Base-by-base conservation (phyloP, 2,888 invertebrate species). In the Nomada hirtipes region DNA sequence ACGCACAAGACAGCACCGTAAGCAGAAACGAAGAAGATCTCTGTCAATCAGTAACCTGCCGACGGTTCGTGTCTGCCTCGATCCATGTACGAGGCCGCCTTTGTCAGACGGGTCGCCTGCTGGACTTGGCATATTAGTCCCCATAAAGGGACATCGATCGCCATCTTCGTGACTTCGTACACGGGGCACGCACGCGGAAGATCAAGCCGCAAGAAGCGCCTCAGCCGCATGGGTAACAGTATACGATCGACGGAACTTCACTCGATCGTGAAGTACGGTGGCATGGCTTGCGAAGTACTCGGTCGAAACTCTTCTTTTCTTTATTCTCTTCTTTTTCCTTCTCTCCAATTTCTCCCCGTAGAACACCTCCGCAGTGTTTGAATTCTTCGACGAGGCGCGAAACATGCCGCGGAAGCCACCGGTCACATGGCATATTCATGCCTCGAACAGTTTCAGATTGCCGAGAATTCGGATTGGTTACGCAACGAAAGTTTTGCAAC, bases 121-220 rank as follows among this genome's bases (percentile, higher is more conserved):
- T 52, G 80, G 84, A 76, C 76, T 76, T 84, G 86, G 78, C 87
- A 80, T 87, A 87, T 87, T 83, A 83, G 85, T 81, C 77, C 68
- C 83, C 85, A 72, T 87, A 85, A 85, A 80, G 74, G 76, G 82
- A 74, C 88, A 87, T 87, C 84, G 87, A 80, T 85, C 84, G 85
- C 76, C 75, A 59, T 86, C 82, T 70, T 70, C 79, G 57, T 61
- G 88, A 87, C 79, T 87, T 87, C 64, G 82, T 86, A 85, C 75
- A 76, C 87, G 76, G 76, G 60, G 83, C 87, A 87, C 83, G 87
- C 87, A 87, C 85, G 83, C 85, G 87, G 87, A 87, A 87, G 87
- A 87, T 87, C 81, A 65, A 76, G 83, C 63, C 77, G 81, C 79
- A 85, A 87, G 83, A 87, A 87, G 71, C 76, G 76, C 57, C 74